Base-by-base conservation (phyloP, 1,140 invertebrate genomes). In the Psilanteris sp. region DNA sequence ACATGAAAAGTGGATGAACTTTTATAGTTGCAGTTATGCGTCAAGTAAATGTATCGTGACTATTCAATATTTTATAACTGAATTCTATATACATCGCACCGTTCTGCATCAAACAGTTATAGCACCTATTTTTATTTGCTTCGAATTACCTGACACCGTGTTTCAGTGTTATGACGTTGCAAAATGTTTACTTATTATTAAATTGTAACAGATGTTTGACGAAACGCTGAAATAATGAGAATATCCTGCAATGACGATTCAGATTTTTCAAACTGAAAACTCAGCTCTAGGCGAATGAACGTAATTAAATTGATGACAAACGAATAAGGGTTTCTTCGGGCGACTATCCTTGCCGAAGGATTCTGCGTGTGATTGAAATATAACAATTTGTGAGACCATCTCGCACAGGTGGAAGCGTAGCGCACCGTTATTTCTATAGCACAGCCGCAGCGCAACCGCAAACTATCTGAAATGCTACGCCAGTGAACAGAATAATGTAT, bases 401-500 rank as follows among this genome's bases (percentile, higher is more conserved):
- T 71, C 24, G 18, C 46, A 46, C 39, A 54, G 43, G 57, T 55
- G 41, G 48, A 72, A 55, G 57, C 50, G 41, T 57, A 64, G 57
- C 20, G 48, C 57, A 73, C 68, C 68, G 68, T 73, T 73, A 73
- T 54, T 39, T 57, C 29, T 39, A 73, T 57, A 64, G 18, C 48
- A 13, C 26, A 10, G 9, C 39, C 24, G 10, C 41, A 15, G 10
- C 13, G 11, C 27, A 16, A 7, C 34, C 24, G 15, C 31, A 24
- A 59, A 46, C 46, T 16, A 62, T 62, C 39, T 61, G 14, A 41
- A 48, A 72, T 43, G 31, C 50, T 57, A 31, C 26, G 36, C 41
- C 41, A 24, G 13, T 61, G 15, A 52, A 46, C 37, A 22, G 22
- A 48, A 46, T 43, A 15, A 27, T 20, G 4, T 31, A 46, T 44